Evolutionary conservation across 2,113 vertebrate genomes (phyloP), one percentile per base, ranked within the genome.

Genomic region (Ahaetulla prasina): DNA sequence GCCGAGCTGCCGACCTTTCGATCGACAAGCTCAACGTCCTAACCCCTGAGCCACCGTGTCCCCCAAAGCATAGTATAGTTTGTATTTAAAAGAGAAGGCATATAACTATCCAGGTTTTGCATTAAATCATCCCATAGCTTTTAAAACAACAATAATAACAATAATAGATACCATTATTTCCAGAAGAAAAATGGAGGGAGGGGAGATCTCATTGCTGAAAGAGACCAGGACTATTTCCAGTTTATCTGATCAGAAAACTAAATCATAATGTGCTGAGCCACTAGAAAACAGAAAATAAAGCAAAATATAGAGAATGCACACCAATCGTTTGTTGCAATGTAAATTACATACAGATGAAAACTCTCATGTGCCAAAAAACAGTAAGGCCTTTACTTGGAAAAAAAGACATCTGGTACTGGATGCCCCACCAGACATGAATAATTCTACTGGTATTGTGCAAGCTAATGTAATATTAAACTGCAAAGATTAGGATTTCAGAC

Each of bases 371-470:
- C 97, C 97, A 98, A 96, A 97, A 98, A 93, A 25, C 96, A 96
- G 47, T 88, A 96, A 97, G 95, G 95, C 90, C 95, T 95, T 95
- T 97, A 95, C 91, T 93, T 92, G 95, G 1, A 96, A 97, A 97
- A 97, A 97, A 97, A 98, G 97, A 98, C 97, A 98, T 97, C 97
- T 98, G 97, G 97, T 97, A 96, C 95, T 97, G 96, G 96, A 97
- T 97, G 97, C 96, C 97, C 96, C 91, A 95, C 96, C 96, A 98
- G 98, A 98, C 97, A 97, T 98, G 97, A 98, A 97, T 97, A 98
- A 98, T 98, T 94, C 95, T 94, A 95, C 96, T 94, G 97, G 97
- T 97, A 98, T 98, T 97, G 96, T 97, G 95, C 96, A 97, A 96
- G 95, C 96, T 97, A 97, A 98, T 97, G 96, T 96, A 97, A 97